Evolutionary conservation across 2,888 invertebrate genomes (phyloP).

Genomic region (Phania funesta): DNA sequence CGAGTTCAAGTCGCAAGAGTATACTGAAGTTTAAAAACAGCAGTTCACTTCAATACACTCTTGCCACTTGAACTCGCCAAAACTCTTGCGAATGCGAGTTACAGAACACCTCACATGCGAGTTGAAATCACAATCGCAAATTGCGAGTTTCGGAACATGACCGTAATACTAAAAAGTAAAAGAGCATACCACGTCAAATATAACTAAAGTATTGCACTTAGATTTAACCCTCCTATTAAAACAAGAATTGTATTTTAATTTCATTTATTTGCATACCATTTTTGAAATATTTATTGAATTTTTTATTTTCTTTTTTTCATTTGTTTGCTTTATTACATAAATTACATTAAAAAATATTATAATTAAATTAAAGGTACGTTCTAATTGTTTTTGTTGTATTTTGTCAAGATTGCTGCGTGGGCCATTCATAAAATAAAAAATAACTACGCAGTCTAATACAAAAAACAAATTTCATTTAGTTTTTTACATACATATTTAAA

Average conservation of each 20-base stretch:
- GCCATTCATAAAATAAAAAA: constrained; percentile 26
- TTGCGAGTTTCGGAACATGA: no score
- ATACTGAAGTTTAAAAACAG: no score
- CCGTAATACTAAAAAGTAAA: no score
- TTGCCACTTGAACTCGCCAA: no score
- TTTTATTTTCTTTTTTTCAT: constrained; percentile 14
- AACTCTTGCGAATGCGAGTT: no score
- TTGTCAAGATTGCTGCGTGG: constrained; percentile 3
- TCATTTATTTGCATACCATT: constrained; percentile 54
- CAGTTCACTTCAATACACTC: no score
- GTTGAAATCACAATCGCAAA: no score
- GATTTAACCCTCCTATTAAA: background rate
- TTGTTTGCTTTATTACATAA: constrained; percentile 50
- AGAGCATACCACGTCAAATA: background rate
- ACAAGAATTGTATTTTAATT: constrained; percentile 20
- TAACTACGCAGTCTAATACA: constrained; percentile 38
- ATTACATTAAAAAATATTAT: constrained; percentile 64
- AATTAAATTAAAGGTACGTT: constrained; percentile 63
- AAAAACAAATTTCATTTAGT: constrained; percentile 29
- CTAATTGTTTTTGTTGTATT: constrained; percentile 45
- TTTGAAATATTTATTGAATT: constrained; percentile 51
- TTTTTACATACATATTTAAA: constrained; percentile 39
- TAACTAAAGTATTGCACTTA: background rate
- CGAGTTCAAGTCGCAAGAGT: no score
- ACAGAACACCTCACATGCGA: no score